Evolutionary conservation across 2,113 vertebrate genomes (phyloP), one percentile per base, ranked within the genome.

Genomic region (Catharus fuscescens): DNA sequence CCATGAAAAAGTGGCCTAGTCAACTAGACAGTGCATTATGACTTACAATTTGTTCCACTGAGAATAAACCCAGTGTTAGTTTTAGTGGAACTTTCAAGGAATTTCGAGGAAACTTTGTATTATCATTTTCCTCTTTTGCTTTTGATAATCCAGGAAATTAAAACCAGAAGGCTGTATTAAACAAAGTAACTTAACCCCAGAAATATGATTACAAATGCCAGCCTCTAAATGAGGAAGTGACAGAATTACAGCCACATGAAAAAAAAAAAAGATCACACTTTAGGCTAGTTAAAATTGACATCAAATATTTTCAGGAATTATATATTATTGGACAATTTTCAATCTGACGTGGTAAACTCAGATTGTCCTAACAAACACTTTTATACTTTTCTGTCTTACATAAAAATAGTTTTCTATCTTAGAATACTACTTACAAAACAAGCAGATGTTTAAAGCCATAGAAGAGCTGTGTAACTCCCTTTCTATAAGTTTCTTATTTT

Each of bases 101-200:
- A 40, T 60, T 92, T 45, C 60, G 29, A 47, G 25, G 4, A 7
- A 61, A 78, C 5, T 44, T 79, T 36, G 12, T 7, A 32, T 6
- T 50, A 36, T 50, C 0, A 18, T 57, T 77, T 91, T 70, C 6
- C 3, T 87, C 16, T 11, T 60, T 80, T 90, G 5, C 6, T 57
- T 78, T 78, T 32, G 10, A 38, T 14, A 77, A 56, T 65, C 17
- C 61, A 72, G 6, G 36, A 80, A 65, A 83, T 57, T 36, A 26
- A 6, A 86, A 56, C 4, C 3, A 38, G 14, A 62, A 66, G 16
- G 7, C 32, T 59, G 5, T 47, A n/a, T 57, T 62, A 50, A 88
- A 60, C 1, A 44, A 66, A n/a, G 6, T 26, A 52, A 2, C 5
- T 80, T 67, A 80, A 60, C 0, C 1, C 1, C 77, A 28, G 4